Evolutionary conservation across 2,797 vertebrate species (phyloP).

Genomic region (Esox masquinongy): DNA sequence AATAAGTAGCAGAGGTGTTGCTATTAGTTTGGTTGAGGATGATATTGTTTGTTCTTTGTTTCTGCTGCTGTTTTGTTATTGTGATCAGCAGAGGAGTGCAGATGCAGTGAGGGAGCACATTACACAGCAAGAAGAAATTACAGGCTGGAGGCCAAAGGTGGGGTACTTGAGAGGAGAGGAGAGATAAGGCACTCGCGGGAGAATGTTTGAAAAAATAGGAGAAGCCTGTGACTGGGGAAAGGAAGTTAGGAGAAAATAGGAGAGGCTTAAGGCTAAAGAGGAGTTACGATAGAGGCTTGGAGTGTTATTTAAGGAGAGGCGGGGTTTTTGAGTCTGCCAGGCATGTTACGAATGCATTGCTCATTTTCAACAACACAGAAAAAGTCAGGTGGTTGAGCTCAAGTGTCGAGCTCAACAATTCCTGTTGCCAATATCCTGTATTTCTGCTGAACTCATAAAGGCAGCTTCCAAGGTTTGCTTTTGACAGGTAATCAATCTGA

Average conservation of each 20-base stretch:
- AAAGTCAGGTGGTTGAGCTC: constrained; percentile 6
- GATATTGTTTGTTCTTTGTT: constrained; percentile 23
- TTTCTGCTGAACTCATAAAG: constrained; percentile 31
- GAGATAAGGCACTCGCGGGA: constrained; percentile 46
- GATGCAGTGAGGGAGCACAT: constrained; percentile 16
- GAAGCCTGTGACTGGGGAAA: constrained; percentile 42
- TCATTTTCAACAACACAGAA: constrained; percentile 30
- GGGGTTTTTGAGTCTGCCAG: constrained; percentile 36
- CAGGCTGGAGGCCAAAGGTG: constrained; percentile 53
- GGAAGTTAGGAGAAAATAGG: constrained; percentile 36
- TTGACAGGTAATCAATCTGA: constrained; percentile 55
- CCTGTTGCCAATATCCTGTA: constrained; percentile 21
- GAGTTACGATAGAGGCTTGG: constrained; percentile 34
- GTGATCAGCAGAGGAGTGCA: constrained; percentile 17
- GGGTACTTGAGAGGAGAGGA: constrained; percentile 30
- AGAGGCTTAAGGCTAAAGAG: constrained; percentile 55
- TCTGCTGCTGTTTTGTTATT: constrained; percentile 19
- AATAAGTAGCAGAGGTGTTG: constrained; percentile 7
- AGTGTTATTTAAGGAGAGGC: constrained; percentile 22
- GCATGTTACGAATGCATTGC: constrained; percentile 46
- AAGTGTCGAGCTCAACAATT: constrained; percentile 10
- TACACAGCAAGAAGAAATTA: constrained; percentile 49
- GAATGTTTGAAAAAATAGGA: constrained; percentile 41
- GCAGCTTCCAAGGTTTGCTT: constrained; percentile 23
- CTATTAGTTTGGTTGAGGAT: constrained; percentile 22